phyloP scores from a whole-genome alignment of 2,888 invertebrate species.

The Xylophagus ater region DNA sequence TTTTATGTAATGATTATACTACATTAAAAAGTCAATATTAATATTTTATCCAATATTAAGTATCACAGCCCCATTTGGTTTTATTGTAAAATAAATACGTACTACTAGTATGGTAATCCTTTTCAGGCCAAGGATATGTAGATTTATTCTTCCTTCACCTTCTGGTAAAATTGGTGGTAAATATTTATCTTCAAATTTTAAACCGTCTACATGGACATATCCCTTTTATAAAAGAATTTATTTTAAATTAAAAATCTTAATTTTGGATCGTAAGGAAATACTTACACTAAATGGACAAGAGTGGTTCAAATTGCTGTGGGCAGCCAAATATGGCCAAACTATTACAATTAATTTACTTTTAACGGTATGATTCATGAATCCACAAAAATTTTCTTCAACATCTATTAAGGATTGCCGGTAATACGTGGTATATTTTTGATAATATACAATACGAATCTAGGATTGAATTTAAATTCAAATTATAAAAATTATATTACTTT shows the following conservation, averaged over 20 bases:
- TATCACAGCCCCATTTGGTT: background rate
- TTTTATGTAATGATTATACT: no score
- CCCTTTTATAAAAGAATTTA: background rate
- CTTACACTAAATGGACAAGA: background rate
- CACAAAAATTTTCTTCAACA: background rate
- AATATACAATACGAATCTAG: background rate
- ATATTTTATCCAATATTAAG: no score
- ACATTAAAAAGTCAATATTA: no score
- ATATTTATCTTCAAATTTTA: background rate
- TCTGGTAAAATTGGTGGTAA: background rate
- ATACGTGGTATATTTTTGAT: background rate
- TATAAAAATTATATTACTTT: background rate
- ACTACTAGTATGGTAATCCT: slow-evolving; percentile 2
- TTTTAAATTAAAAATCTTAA: background rate
- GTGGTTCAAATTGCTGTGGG: background rate
- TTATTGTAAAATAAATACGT: background rate
- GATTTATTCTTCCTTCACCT: background rate
- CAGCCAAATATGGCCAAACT: background rate
- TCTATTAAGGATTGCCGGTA: background rate
- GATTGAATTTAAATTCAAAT: background rate
- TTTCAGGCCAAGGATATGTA: slow-evolving; percentile 1
- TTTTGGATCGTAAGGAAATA: background rate
- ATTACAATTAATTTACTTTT: background rate
- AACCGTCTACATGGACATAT: background rate
- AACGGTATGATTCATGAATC: background rate